Evolutionary conservation across 2,113 vertebrate species (phyloP), one percentile per base, ranked within the genome.

Genomic region (Phycodurus eques): DNA sequence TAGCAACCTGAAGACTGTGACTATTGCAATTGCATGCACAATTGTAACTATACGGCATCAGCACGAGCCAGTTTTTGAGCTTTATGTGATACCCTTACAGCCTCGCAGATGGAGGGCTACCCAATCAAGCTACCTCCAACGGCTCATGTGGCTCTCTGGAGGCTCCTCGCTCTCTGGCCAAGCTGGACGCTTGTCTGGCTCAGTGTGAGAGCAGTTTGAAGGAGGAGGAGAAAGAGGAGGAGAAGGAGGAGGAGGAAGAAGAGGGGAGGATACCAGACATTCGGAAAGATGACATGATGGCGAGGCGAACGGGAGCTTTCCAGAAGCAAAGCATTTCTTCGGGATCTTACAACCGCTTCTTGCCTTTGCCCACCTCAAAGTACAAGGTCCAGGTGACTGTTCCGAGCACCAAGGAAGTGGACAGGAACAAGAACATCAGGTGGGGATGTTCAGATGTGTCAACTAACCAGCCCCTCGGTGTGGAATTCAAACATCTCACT

Each of bases 241-340:
- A 89, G 20, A 92, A 88, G 17, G 89, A 87, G 0, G 89, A 89
- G 0, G 85, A 89, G 2, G 92, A 92, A 9, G 90, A 89, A 54
- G 87, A 86, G 2, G 90, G 91, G 56, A 84, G 20, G 80, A 80
- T 88, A 42, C 90, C 91, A 1, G 88, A 94, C 75, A 42, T 92
- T 70, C 84, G 77, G 85, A 92, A 93, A 89, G 93, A 94, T 5
- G 89, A 94, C 72, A 91, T 93, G 94, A 88, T 91, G 92, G 87
- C 87, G 11, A 87, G 93, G 69, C 84, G 86, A 79, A 85, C 88
- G 4, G 90, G 92, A 12, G 70, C 72, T 60, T 92, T 89, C 76
- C 91, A 90, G 75, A 93, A 89, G 78, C 70, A 87, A 78, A 77
- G n/a, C 59, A 17, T 59, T 0, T 51, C 71, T 53, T 39, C 54